Base-by-base conservation (phyloP, 2,797 vertebrate genomes). In the Acanthurus leucopareius region DNA sequence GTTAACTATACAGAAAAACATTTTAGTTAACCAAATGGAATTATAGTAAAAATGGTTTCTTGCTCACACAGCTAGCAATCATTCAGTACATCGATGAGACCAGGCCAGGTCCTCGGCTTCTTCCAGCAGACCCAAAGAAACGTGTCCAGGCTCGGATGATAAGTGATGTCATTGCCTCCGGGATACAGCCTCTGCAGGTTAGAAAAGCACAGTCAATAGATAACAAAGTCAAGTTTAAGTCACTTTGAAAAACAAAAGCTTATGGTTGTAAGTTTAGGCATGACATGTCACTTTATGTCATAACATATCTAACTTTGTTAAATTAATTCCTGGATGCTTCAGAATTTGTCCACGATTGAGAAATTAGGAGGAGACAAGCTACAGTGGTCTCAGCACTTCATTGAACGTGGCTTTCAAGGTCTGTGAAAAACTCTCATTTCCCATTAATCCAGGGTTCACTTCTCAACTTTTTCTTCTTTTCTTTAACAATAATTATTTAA, bases 101-200 rank as follows among this genome's bases (percentile, higher is more conserved):
- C 16, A 94, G 87, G 56, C 96, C 97, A 5, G 93, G 88, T 9
- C 96, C 96, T 2, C 92, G 74, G 3, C 96, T 99, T 38, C 95
- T 99, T 19, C 98, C 98, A 2, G 86, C 86, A 28, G 97, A 99
- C 89, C 95, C 93, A 0, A 95, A 97, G 93, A 96, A 95, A 73
- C 96, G 95, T 52, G 97, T 96, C n/a, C 94, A 94, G 32, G 97
- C 96, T 68, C 96, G 97, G 79, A 97, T 98, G 96, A 97, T 99
- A 0, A 96, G 96, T 0, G 96, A 99, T 76, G 78, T 96, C 77
- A 97, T 99, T 25, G 91, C 83, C 35, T 96, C 97, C 0, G 97
- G 98, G 64, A 99, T 99, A 88, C 98, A 99, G 79, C 98, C 98
- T 17, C 84, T 99, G 47, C 98, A 99, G 97, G 98, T 98, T 89